These are phyloP conservation scores for Trochalopteron elliotii DNA, from an alignment of 2,113 vertebrate species.

Conservation along the genomic window DNA sequence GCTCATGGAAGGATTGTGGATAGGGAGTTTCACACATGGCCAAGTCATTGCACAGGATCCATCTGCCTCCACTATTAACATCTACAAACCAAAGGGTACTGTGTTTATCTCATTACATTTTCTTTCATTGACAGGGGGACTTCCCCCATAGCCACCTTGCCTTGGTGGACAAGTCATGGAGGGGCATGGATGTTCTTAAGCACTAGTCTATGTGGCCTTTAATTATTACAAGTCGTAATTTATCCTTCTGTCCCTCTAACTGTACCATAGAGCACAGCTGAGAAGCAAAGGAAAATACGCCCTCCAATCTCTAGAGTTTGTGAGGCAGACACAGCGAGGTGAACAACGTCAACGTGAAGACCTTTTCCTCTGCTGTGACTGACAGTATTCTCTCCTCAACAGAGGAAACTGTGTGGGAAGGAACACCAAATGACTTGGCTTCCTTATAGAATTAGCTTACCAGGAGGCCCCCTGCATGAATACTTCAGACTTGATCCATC, in stretches of 20 bases:
- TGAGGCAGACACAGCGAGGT: background rate
- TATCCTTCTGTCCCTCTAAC: background rate
- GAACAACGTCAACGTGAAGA: background rate
- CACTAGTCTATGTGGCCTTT: background rate
- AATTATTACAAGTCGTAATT: background rate
- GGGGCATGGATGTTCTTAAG: background rate
- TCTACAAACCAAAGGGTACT: background rate
- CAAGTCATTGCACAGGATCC: background rate
- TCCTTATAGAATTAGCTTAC: background rate
- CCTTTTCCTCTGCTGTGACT: background rate
- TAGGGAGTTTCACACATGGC: background rate
- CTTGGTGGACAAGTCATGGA: background rate
- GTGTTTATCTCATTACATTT: background rate
- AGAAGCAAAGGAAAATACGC: background rate
- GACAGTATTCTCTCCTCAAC: background rate
- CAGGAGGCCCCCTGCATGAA: background rate
- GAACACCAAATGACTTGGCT: fast-evolving
- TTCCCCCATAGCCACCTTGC: background rate
- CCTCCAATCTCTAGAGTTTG: background rate
- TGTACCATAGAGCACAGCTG: background rate
- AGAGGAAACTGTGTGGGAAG: background rate
- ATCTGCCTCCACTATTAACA: background rate
- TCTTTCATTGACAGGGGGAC: background rate
- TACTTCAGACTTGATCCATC: background rate
- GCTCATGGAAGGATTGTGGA: background rate